These are phyloP conservation scores for Chaetorhynchus papuensis DNA, from an alignment of 2,113 vertebrate genomes.

Conservation along the genomic window DNA sequence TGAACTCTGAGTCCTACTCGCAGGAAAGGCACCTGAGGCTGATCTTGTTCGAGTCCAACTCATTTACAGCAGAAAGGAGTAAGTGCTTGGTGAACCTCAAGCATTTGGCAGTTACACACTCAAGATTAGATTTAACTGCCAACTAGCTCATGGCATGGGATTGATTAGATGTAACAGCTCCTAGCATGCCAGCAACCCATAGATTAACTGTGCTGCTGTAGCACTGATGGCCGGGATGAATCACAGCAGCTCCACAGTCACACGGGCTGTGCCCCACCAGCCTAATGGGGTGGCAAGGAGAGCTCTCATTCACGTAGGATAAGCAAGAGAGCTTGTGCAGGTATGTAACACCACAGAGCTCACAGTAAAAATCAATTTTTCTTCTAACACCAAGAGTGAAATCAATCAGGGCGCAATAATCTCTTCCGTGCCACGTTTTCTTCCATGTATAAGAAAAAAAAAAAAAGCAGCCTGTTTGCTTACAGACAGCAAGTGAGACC, in stretches of 20 bases:
- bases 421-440: neutral
- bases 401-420: slow-evolving; percentile 13
- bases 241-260: neutral
- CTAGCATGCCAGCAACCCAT: neutral
- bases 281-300: neutral
- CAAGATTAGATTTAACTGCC: slow-evolving; percentile 14
- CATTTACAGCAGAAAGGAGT: neutral
- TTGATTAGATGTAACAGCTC: slow-evolving; percentile 12
- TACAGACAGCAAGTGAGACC: neutral
- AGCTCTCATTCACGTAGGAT: accelerated
- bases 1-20: neutral
- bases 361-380: slow-evolving; percentile 8
- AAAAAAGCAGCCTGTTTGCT: neutral
- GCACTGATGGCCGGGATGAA: neutral
- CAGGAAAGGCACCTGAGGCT: neutral
- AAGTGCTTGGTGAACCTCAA: neutral
- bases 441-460: neutral
- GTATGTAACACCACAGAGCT: neutral
- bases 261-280: accelerated
- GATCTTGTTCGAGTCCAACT: neutral
- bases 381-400: neutral
- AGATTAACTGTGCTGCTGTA: neutral
- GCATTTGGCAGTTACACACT: neutral
- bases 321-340: neutral
- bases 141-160: neutral